phyloP scores from a whole-genome alignment of 2,797 vertebrate species.

The Molossus molossus region DNA sequence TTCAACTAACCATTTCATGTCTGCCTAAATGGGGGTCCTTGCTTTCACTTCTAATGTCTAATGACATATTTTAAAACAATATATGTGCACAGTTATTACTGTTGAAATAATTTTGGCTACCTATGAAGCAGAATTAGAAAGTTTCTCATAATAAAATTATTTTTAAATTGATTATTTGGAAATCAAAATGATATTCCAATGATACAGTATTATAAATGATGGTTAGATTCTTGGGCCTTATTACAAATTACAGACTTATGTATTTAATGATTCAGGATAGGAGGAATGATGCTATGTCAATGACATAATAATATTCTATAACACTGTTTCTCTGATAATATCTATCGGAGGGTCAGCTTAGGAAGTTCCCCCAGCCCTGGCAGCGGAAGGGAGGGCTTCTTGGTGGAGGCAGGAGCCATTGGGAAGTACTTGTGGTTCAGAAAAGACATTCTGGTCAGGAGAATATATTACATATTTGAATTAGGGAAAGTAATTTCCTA shows the following conservation, averaged over 20 bases:
- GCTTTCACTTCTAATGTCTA: conserved; percentile 50
- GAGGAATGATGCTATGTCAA: background rate
- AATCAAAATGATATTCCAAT: conserved; percentile 37
- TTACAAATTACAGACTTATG: conserved; percentile 20
- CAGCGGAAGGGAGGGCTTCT: background rate
- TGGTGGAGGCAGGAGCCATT: background rate
- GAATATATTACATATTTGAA: background rate
- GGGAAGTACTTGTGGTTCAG: background rate
- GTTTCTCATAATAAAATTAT: background rate
- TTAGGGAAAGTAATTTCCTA: background rate
- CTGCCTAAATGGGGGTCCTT: background rate
- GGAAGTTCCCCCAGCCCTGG: background rate
- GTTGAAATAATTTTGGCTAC: conserved; percentile 16
- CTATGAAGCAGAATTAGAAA: conserved; percentile 24
- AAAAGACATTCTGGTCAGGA: background rate
- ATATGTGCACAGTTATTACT: background rate
- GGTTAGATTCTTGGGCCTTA: background rate
- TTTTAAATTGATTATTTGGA: conserved; percentile 53
- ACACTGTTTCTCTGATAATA: background rate
- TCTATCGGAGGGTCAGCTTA: background rate
- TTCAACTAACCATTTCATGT: background rate
- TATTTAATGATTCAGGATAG: background rate
- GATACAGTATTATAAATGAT: conserved; percentile 56
- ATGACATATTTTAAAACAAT: conserved; percentile 4
- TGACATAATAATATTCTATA: background rate